Conservation (phyloP, 2,113 vertebrate species). For the Tyrannus savana region DNA sequence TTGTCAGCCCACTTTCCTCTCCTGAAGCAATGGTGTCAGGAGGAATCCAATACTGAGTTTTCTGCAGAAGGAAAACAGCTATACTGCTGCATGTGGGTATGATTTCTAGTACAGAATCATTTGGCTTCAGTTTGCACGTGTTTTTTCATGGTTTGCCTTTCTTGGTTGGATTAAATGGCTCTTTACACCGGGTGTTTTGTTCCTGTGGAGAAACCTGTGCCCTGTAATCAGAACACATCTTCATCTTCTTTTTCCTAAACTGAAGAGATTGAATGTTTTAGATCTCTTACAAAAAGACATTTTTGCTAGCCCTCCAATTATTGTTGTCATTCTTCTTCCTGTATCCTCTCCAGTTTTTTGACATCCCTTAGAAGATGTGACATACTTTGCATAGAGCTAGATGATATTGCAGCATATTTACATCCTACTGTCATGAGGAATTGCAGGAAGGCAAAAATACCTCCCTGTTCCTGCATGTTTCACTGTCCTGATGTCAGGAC, state of each 20-base stretch:
- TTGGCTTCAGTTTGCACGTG: not conserved
- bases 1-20: not conserved
- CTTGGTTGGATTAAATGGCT: not conserved
- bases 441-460: conserved; percentile 3
- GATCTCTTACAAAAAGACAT: not conserved
- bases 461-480: not conserved
- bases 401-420: not conserved
- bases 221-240: conserved; percentile 13
- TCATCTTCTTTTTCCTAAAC: not conserved
- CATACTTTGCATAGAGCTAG: not conserved
- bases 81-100: not conserved
- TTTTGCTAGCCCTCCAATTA: not conserved
- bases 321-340: not conserved
- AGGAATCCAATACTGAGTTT: not conserved
- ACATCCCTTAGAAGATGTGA: not conserved
- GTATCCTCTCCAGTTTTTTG: not conserved
- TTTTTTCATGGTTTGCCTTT: not conserved
- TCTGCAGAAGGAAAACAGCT: not conserved
- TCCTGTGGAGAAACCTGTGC: not conserved
- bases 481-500: not conserved
- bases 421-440: not conserved
- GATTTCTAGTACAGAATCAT: not conserved
- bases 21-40: not conserved
- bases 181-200: not conserved
- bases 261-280: not conserved